These are phyloP conservation scores for Cebus imitator DNA, from an alignment of 2,113 vertebrate species.

Conservation along the genomic window DNA sequence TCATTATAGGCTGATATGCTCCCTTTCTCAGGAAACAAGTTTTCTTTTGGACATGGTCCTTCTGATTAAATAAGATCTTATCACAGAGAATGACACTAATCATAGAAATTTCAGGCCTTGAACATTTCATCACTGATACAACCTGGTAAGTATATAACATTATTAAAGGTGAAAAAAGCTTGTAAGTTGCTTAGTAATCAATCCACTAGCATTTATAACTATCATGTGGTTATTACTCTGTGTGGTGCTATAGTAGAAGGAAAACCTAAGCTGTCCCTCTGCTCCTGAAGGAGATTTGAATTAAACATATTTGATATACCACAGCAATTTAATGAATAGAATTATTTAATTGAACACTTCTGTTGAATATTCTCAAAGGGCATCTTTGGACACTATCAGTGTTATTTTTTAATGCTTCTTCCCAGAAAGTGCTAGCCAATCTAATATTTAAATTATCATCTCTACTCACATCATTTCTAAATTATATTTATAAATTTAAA, in stretches of 20 bases:
- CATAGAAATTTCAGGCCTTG: not conserved
- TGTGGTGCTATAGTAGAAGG: accelerated
- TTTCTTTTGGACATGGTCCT: not conserved
- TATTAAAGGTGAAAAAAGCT: not conserved
- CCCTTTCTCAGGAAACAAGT: not conserved
- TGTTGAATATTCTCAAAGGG: not conserved
- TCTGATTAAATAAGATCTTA: not conserved
- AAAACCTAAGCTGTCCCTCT: not conserved
- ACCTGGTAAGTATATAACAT: not conserved
- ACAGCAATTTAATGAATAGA: not conserved
- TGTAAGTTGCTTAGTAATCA: not conserved
- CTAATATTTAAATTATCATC: not conserved
- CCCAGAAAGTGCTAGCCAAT: not conserved
- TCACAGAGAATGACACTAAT: not conserved
- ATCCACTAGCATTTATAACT: not conserved
- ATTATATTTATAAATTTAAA: not conserved
- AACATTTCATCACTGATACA: not conserved
- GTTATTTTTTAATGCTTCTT: not conserved
- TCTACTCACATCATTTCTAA: not conserved
- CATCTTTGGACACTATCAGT: not conserved
- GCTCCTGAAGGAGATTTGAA: not conserved
- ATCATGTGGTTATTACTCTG: not conserved
- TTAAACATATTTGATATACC: not conserved
- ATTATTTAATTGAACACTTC: not conserved
- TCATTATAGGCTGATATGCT: not conserved